phyloP scores from a whole-genome alignment of 2,113 vertebrate species.

The Collichthys lucidus region DNA sequence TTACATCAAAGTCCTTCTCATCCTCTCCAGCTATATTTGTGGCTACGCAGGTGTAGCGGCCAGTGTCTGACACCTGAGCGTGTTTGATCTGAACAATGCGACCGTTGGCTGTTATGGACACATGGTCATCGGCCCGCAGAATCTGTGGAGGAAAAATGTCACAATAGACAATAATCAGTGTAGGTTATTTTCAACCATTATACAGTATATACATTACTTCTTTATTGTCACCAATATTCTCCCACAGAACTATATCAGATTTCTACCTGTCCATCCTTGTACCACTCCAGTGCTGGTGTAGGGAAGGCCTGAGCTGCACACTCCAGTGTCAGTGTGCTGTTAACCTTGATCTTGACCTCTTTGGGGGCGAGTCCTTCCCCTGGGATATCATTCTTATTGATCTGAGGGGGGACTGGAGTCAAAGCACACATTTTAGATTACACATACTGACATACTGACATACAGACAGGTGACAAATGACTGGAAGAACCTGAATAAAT shows the following conservation, averaged over 20 bases:
- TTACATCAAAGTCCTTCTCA: conserved; percentile 99
- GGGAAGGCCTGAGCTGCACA: conserved; percentile 93
- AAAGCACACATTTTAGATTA: conserved; percentile 27
- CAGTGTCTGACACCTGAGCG: conserved; percentile 92
- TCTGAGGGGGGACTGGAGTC: conserved; percentile 91
- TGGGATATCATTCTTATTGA: conserved; percentile 89
- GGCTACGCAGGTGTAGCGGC: conserved; percentile 95
- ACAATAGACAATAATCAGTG: neutral
- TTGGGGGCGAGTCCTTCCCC: conserved; percentile 88
- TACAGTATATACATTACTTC: neutral
- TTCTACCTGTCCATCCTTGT: conserved; percentile 94
- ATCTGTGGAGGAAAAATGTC: conserved; percentile 81
- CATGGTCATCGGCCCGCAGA: conserved; percentile 83
- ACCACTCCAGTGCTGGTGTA: conserved; percentile 91
- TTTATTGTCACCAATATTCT: neutral
- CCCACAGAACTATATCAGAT: neutral
- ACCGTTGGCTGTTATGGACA: conserved; percentile 87
- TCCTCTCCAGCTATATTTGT: conserved; percentile 96
- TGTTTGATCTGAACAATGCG: conserved; percentile 89
- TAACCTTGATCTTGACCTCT: conserved; percentile 95
- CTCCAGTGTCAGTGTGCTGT: conserved; percentile 91
- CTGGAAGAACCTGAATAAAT: no score
- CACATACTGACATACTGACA: neutral
- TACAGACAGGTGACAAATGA: no score
- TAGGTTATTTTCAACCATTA: neutral